Base-by-base conservation (phyloP, 2,888 invertebrate genomes). In the Onchidella celtica region DNA sequence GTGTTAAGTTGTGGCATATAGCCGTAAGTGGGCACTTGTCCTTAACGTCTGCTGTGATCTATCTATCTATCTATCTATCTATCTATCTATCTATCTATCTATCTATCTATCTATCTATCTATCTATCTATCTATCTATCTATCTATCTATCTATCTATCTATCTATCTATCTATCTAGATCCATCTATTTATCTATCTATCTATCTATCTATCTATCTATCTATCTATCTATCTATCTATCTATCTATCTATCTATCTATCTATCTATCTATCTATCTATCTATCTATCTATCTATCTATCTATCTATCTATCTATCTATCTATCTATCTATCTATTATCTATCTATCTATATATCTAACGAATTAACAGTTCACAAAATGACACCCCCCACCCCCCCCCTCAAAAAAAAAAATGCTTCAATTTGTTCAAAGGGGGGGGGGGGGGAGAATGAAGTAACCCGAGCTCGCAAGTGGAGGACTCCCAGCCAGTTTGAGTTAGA, bases 81-180 rank as follows among this genome's bases (percentile, higher is more conserved):
- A 32, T 32, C 66, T 66, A 32, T 32, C 66, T 66, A 32, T 32
- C 66, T 66, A 32, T 66, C 66, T 66, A 32, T 66, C 66, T 66
- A 32, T 66, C 66, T 66, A 32, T 66, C 66, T 66, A 32, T 66
- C 66, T 66, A 32, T 66, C 66, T 66, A 32, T 66, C 66, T 34
- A 14, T 29, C 66, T 34, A 24, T 63, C 63, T 63, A 24, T 63
- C 63, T 63, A 24, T 63, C 63, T 63, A 24, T 63, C 63, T 63
- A 24, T 63, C 63, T 63, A 24, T 63, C 63, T 63, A 24, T 63
- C 63, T 63, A 24, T 63, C 63, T 63, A 24, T 63, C 63, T 63
- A 24, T 63, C 63, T 63, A 24, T 63, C 63, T 63, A 24, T 63
- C 63, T 63, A 24, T 63, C 63, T 63, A 24, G n/a, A n/a, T n/a